Base-by-base conservation (phyloP, 2,797 vertebrate genomes). In the Molossus alvarezi region DNA sequence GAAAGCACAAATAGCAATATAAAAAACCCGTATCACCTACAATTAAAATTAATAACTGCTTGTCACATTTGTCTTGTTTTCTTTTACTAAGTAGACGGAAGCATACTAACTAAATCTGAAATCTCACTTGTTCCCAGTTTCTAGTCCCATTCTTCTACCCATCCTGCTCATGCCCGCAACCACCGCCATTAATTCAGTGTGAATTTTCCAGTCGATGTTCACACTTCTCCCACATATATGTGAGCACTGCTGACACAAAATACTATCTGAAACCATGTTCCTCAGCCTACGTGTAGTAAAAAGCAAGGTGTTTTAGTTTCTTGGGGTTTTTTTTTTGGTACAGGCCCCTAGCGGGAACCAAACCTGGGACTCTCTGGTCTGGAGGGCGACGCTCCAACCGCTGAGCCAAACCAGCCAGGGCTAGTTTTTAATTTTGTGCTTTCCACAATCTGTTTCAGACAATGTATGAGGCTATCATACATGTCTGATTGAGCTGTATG, bases 1-100 rank as follows among this genome's bases (percentile, higher is more conserved):
- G 64, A 60, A 84, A 83, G 29, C 51, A 64, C 82, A 86, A 95
- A 88, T 93, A 80, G 60, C n/a, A 80, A 25, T 69, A 57, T 55
- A 29, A 92, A 90, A 77, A 76, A 58, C 13, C 11, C 23, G 45
- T 76, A 51, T 76, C 3, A 29, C 15, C 76, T 90, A 12, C 1
- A 71, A 62, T 41, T 7, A 87, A 62, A 87, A 81, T 90, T 95
- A 83, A 93, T 41, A 90, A 65, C 71, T 82, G 6, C 20, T 57
- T 64, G 25, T 72, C 51, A 65, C 7, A 77, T 83, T 33, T 80
- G 72, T 23, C 12, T 92, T 84, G 51, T 69, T 64, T 90, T 62
- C 72, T 76, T 58, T 90, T 27, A 72, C 58, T 67, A 87, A 82
- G 17, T 58, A 83, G 5, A 51, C 48, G 64, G 72, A 90, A 86